These are phyloP conservation scores for Drosophila falleni DNA, from an alignment of 2,888 invertebrate species.

Conservation along the genomic window DNA sequence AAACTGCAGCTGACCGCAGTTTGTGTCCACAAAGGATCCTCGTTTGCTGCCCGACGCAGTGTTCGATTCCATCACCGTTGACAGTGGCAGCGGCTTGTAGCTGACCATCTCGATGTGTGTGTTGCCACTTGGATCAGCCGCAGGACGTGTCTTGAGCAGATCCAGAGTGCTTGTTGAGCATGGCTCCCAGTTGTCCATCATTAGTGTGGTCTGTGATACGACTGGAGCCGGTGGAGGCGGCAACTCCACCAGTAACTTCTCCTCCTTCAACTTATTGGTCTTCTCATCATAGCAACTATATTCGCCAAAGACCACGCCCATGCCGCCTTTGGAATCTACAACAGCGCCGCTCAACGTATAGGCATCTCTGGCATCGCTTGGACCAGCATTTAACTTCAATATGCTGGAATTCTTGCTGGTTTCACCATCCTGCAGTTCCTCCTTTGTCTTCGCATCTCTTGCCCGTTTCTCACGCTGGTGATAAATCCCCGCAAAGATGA, in stretches of 20 bases:
- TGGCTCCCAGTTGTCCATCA: conserved; percentile 74
- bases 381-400: conserved; percentile 78
- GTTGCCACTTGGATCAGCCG: conserved; percentile 1
- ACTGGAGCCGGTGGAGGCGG: conserved; percentile 84
- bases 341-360: conserved; percentile 67
- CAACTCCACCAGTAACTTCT: conserved; percentile 88
- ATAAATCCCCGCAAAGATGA: conserved; percentile 95
- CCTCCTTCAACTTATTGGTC: conserved; percentile 85
- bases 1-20: conserved; percentile 65
- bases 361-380: conserved; percentile 60
- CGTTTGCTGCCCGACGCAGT: conserved; percentile 71
- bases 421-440: conserved; percentile 88
- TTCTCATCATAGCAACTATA: conserved; percentile 89
- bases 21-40: conserved; percentile 74
- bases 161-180: conserved; percentile 82
- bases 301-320: conserved; percentile 86
- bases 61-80: conserved; percentile 58
- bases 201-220: conserved; percentile 57
- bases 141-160: conserved; percentile 79
- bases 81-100: conserved; percentile 68
- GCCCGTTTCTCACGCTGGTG: conserved; percentile 91
- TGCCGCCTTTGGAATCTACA: conserved; percentile 68
- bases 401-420: conserved; percentile 85
- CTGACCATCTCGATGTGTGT: conserved; percentile 72
- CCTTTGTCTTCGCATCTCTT: conserved; percentile 90